These are phyloP conservation scores for Ornithoptera priamus DNA, from an alignment of 2,888 invertebrate genomes.

Conservation along the genomic window DNA sequence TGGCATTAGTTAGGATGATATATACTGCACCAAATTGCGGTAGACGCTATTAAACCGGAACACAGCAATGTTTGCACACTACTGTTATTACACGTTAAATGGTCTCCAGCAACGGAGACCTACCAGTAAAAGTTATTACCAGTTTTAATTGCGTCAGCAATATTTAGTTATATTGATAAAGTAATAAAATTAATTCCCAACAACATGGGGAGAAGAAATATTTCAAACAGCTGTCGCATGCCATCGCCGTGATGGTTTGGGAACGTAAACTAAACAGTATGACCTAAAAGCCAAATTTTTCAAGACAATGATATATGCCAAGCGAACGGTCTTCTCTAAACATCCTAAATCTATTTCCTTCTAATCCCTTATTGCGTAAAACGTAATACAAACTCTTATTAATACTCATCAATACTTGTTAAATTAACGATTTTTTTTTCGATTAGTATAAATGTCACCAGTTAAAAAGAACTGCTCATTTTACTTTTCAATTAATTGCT, in stretches of 20 bases:
- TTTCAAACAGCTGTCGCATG: slow-evolving; percentile 61
- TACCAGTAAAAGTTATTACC: background rate
- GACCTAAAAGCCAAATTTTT: slow-evolving; percentile 25
- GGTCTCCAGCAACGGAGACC: too few species aligned
- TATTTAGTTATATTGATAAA: slow-evolving; percentile 46
- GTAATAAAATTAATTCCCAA: slow-evolving; percentile 50
- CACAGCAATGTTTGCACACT: too few species aligned
- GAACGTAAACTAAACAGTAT: slow-evolving; percentile 35
- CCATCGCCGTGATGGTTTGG: slow-evolving; percentile 37
- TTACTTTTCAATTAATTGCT: too few species aligned
- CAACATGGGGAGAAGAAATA: slow-evolving; percentile 56
- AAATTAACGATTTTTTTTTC: background rate
- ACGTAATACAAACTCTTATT: slow-evolving; percentile 1
- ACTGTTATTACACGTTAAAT: too few species aligned
- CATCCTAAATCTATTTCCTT: background rate
- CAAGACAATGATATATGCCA: slow-evolving; percentile 21
- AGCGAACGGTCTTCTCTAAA: background rate
- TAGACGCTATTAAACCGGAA: too few species aligned
- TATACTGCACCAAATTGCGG: too few species aligned
- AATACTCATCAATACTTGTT: slow-evolving; percentile 6
- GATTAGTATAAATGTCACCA: too few species aligned
- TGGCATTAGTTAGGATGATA: too few species aligned
- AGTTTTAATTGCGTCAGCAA: background rate
- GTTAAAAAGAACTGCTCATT: too few species aligned
- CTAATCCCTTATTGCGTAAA: slow-evolving; percentile 4